Conservation (phyloP, 2,797 vertebrate species). For the Triplophysa bombifrons region DNA sequence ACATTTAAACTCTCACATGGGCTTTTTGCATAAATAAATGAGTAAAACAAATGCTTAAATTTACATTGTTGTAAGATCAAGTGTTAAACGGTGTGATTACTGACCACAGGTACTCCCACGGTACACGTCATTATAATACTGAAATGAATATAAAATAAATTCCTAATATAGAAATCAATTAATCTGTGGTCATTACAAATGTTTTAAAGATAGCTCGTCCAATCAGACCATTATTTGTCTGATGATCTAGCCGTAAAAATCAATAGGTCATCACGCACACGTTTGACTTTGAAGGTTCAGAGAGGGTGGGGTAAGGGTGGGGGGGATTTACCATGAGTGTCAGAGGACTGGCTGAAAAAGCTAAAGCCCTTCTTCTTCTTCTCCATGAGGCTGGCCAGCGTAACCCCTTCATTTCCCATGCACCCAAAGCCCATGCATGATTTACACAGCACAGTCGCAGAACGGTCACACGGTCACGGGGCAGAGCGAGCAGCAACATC, state of each 20-base stretch:
- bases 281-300: conserved; percentile 46
- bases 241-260: neutral
- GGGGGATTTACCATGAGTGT: conserved; percentile 92
- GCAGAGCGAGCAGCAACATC: conserved; percentile 78
- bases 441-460: conserved; percentile 72
- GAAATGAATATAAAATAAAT: neutral
- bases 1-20: neutral
- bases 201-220: neutral
- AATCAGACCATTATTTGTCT: neutral
- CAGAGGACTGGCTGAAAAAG: conserved; percentile 93
- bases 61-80: neutral
- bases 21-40: neutral
- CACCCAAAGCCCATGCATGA: conserved; percentile 76
- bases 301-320: conserved; percentile 64
- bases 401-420: conserved; percentile 85
- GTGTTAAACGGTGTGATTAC: too few relatives aligned
- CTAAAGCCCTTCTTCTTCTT: conserved; percentile 98
- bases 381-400: conserved; percentile 93
- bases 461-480: conserved; percentile 50
- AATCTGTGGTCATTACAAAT: neutral
- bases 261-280: conserved; percentile 17
- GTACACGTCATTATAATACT: neutral
- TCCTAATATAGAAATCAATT: neutral
- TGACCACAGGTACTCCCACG: neutral
- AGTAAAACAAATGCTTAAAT: neutral